Evolutionary conservation across 2,113 vertebrate species (phyloP), one percentile per base, ranked within the genome.

Genomic region (Sinocyclocheilus maitianheensis): DNA sequence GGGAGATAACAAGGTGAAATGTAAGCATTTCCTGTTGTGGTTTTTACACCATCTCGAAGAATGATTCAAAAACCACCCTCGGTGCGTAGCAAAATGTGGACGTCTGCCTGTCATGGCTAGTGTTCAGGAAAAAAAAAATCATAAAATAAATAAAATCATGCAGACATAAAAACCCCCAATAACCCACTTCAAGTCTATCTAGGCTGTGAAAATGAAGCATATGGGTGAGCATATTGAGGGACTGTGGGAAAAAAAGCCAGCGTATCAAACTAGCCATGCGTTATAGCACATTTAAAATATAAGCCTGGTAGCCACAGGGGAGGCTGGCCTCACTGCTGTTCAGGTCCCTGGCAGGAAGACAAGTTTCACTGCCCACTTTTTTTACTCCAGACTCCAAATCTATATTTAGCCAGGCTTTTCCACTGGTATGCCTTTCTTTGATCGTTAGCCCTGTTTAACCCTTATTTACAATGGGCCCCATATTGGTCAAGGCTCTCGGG

Each of bases 401-500:
- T 95, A 95, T 94, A 94, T 95, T 94, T 95, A 95, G 95, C 85
- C 46, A 78, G 91, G 81, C 92, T 93, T 95, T 83, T 94, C 94
- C 88, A 90, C 90, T 94, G 93, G 91, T 94, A 93, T 92, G 91
- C 87, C 67, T 83, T 60, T 93, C 92, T 89, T 77, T 91, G 91
- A 94, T 94, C 91, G 93, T 95, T 95, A 93, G 94, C 94, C 95
- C 90, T 77, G 81, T 94, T 94, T 95, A 95, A 94, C 95, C 93
- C 90, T 90, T 89, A 89, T 92, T 86, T 93, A 91, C 91, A 91
- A 89, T 84, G 67, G 78, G 85, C 34, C 81, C 88, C 88, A 88
- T 90, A 91, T 89, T 91, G 90, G 91, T 85, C 83, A 88, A 90
- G 89, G 91, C 46, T 62, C 83, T 75, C 65, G 22, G 87, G 88